Base-by-base conservation (phyloP, 2,113 vertebrate species). In the Salvator merianae region DNA sequence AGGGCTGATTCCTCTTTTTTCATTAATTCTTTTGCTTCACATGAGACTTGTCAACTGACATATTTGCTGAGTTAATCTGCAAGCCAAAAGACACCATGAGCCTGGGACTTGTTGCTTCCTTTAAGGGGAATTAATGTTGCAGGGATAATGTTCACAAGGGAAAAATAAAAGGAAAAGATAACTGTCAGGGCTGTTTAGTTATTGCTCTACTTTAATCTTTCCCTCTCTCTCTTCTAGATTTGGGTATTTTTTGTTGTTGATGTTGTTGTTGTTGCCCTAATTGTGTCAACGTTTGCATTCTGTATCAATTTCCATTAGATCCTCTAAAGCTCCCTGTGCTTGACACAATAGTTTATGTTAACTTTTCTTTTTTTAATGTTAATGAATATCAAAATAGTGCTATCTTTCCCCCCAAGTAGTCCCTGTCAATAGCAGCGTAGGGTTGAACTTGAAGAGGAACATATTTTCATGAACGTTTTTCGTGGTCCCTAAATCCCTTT, bases 241-340 rank as follows among this genome's bases (percentile, higher is more conserved):
- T 88, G 62, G 38, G 77, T 66, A 36, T 76, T 78, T 50, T 16
- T 50, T 24, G 5, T 65, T 13, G 8, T 86, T 68, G n/a, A 12
- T 10, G 90, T 84, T 90, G 63, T 75, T 87, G 85, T 86, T 89
- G 82, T 38, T 93, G 90, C 32, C 90, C 85, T 91, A 78, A 90
- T 93, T 94, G 94, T 62, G 55, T 89, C 34, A 89, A 32, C 69
- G 88, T 90, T 82, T 72, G 38, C 1, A 68, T 94, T 88, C 91
- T 84, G 24, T 74, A 83, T 88, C 90, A 81, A 90, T 90, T 94
- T 90, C 87, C 90, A 3, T 72, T 87, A 90, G 80, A 76, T 14
- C 74, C 63, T 94, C 81, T 66, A 59, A 34, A 87, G 73, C 43
- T 26, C 77, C n/a, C 59, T 84, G 36, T 90, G 30, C 26, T 40